Evolutionary conservation across 2,888 invertebrate species (phyloP).

Genomic region (Scaptodrosophila latifasciaeformis): DNA sequence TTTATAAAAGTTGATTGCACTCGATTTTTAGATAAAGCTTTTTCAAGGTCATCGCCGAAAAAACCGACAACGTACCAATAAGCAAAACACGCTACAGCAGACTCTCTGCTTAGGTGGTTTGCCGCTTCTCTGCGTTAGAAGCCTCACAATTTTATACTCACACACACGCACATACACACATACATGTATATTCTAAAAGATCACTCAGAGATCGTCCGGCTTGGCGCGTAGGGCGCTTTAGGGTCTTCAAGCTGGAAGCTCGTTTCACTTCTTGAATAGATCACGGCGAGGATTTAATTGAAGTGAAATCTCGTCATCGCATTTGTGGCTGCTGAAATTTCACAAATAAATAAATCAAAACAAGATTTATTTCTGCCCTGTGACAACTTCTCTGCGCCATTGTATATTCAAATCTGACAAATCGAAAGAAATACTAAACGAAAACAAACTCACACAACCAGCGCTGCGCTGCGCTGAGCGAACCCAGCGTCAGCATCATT

Average conservation of each 20-base stretch:
- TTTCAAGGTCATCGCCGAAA: constrained; percentile 74
- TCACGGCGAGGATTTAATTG: neutral
- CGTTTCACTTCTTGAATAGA: neutral
- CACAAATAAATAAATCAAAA: constrained; percentile 49
- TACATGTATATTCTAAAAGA: neutral
- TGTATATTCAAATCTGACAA: constrained; percentile 43
- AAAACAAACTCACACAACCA: constrained; percentile 31
- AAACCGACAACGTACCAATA: constrained; percentile 53
- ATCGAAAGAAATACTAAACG: constrained; percentile 17
- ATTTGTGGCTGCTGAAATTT: constrained; percentile 11
- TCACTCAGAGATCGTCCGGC: too few relatives aligned
- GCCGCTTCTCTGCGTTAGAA: neutral
- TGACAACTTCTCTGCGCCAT: constrained; percentile 6
- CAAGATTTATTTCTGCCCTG: constrained; percentile 50
- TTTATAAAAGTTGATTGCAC: constrained; percentile 74
- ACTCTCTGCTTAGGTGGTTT: constrained; percentile 22
- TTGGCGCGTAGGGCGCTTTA: neutral
- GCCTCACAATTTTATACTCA: too few relatives aligned
- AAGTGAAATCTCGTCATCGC: neutral
- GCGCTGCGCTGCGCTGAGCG: constrained; percentile 9
- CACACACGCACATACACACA: too few relatives aligned
- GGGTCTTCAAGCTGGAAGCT: neutral
- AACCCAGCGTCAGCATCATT: constrained; percentile 32
- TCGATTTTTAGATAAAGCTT: constrained; percentile 75
- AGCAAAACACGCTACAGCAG: neutral